Conservation (phyloP, 2,797 vertebrate species). For the Lateolabrax maculatus region DNA sequence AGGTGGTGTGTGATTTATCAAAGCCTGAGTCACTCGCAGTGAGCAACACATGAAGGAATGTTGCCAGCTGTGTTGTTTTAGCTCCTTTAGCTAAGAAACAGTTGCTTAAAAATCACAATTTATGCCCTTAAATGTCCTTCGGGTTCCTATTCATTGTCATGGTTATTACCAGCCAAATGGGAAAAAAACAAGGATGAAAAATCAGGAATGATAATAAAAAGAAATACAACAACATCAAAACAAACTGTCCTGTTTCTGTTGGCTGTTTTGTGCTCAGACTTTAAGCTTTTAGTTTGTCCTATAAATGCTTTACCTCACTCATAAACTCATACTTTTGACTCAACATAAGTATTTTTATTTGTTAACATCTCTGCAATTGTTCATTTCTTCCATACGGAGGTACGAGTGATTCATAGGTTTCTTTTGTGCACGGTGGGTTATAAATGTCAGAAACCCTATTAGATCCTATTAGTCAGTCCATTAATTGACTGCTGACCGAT, state of each 20-base stretch:
- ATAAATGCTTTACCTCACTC: no score
- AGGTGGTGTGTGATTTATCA: conserved; percentile 44
- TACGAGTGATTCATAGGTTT: no score
- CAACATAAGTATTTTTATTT: no score
- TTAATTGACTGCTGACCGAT: not conserved
- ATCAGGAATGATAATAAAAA: not conserved
- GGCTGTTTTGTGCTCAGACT: no score
- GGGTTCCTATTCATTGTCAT: no score
- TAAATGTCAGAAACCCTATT: not conserved
- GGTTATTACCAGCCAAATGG: no score
- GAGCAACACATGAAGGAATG: conserved; percentile 37
- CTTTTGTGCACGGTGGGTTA: not conserved
- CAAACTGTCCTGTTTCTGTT: not conserved
- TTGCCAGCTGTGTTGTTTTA: conserved; percentile 23
- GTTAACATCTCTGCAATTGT: no score
- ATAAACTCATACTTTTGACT: no score
- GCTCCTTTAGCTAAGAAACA: not conserved
- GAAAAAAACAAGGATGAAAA: not conserved
- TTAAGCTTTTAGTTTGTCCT: no score
- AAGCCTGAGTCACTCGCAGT: conserved; percentile 33
- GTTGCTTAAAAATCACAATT: not conserved
- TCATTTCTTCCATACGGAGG: not conserved
- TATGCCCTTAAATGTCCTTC: not conserved
- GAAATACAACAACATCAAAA: not conserved
- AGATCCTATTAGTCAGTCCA: no score